A percentile compares a stretch with the other conserved stretches of the same genome.
Evolutionary conservation across 2,113 vertebrate species (phyloP).

Genomic region (Hippoglossus stenolepis): DNA sequence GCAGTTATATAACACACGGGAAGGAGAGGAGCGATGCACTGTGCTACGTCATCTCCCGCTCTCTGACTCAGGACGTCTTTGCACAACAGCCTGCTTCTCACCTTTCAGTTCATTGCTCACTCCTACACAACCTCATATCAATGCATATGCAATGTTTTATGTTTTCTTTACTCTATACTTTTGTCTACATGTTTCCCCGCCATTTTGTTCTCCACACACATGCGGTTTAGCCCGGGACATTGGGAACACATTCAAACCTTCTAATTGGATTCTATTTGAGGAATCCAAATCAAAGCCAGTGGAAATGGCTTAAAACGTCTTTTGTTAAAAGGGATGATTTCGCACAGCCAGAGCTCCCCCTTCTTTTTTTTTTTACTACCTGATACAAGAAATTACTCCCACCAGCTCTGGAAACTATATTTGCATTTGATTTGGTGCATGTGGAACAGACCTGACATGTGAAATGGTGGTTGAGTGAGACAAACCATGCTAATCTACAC

Average conservation of each 20-base stretch:
- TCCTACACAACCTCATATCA: slow-evolving; percentile 27
- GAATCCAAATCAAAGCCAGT: slow-evolving; percentile 70
- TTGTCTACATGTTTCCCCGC: slow-evolving; percentile 37
- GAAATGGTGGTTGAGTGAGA: slow-evolving; percentile 63
- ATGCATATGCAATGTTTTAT: slow-evolving; percentile 34
- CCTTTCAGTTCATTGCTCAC: slow-evolving; percentile 23
- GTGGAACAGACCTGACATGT: slow-evolving; percentile 53
- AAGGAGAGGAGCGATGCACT: slow-evolving; percentile 29
- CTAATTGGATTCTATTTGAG: slow-evolving; percentile 80
- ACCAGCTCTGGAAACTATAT: slow-evolving; percentile 50
- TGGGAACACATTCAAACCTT: slow-evolving; percentile 69
- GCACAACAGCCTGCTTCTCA: slow-evolving; percentile 57
- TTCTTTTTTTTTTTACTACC: slow-evolving; percentile 29
- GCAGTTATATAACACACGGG: slow-evolving; percentile 19
- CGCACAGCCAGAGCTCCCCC: slow-evolving; percentile 45
- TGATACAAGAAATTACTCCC: slow-evolving; percentile 64
- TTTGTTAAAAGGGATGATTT: slow-evolving; percentile 72
- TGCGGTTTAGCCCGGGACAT: slow-evolving; percentile 55
- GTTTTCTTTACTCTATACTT: slow-evolving; percentile 9
- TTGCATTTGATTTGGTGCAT: slow-evolving; percentile 56
- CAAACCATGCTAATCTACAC: slow-evolving; percentile 66
- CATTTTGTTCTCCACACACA: slow-evolving; percentile 44
- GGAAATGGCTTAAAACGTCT: slow-evolving; percentile 68
- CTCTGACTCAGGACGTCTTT: slow-evolving; percentile 66
- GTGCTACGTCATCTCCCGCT: slow-evolving; percentile 36